These are phyloP conservation scores for Cirrhinus mrigala DNA, from an alignment of 2,797 vertebrate species.

Conservation along the genomic window DNA sequence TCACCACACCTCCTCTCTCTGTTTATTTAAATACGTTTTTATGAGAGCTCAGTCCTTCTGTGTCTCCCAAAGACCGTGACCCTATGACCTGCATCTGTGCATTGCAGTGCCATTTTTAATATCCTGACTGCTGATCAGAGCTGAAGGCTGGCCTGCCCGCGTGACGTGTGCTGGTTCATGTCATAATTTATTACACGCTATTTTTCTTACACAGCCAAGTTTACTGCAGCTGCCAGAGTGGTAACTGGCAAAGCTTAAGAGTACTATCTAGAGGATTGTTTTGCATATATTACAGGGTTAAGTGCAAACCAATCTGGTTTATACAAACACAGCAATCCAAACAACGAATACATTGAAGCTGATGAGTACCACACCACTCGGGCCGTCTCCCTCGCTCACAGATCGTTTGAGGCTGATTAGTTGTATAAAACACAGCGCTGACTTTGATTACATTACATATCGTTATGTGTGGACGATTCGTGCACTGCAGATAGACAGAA, in stretches of 20 bases:
- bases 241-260: slow-evolving; percentile 73
- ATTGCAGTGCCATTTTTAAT: slow-evolving; percentile 68
- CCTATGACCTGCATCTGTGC: slow-evolving; percentile 66
- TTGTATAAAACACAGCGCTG: slow-evolving; percentile 81
- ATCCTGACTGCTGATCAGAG: slow-evolving; percentile 64
- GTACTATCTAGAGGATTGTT: slow-evolving; percentile 81
- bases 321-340: slow-evolving; percentile 85
- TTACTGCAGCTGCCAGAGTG: slow-evolving; percentile 78
- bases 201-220: slow-evolving; percentile 72
- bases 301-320: slow-evolving; percentile 86
- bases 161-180: slow-evolving; percentile 68
- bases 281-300: slow-evolving; percentile 87
- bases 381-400: slow-evolving; percentile 56
- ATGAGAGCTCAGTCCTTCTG: slow-evolving; percentile 57
- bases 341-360: slow-evolving; percentile 77
- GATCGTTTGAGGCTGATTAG: slow-evolving; percentile 83
- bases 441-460: slow-evolving; percentile 83
- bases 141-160: slow-evolving; percentile 44
- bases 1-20: slow-evolving; percentile 44
- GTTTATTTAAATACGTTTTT: slow-evolving; percentile 66
- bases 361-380: slow-evolving; percentile 79
- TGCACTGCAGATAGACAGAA: slow-evolving; percentile 68
- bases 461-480: slow-evolving; percentile 71
- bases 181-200: slow-evolving; percentile 79
- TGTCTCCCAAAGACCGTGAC: slow-evolving; percentile 61